These are phyloP conservation scores for Achroia grisella DNA, from an alignment of 1,140 invertebrate species.

Conservation along the genomic window DNA sequence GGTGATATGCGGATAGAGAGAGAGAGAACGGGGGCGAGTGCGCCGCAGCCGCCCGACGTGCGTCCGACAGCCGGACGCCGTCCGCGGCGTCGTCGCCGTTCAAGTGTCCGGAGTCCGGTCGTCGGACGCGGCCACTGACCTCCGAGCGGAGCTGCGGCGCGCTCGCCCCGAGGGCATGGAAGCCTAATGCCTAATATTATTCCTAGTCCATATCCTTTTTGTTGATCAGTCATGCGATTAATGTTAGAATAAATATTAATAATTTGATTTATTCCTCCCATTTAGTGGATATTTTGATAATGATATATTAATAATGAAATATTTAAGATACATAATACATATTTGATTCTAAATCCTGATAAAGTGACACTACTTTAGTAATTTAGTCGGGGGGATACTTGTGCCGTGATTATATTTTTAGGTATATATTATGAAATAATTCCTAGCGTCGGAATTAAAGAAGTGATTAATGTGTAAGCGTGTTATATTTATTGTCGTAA, in stretches of 20 bases:
- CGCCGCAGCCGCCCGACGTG: constrained; percentile 8
- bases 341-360: constrained; percentile 74
- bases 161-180: constrained; percentile 45
- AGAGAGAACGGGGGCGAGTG: constrained; percentile 29
- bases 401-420: constrained; percentile 74
- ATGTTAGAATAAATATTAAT: constrained; percentile 72
- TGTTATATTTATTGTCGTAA: constrained; percentile 74
- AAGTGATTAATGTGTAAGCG: constrained; percentile 73
- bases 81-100: too few species aligned
- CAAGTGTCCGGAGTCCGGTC: too few species aligned
- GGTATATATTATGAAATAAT: constrained; percentile 74
- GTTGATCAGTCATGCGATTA: constrained; percentile 73
- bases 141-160: constrained; percentile 5
- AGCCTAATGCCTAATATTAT: constrained; percentile 69
- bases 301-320: constrained; percentile 74
- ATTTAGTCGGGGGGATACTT: constrained; percentile 74
- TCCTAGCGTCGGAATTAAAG: constrained; percentile 73
- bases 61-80: neutral
- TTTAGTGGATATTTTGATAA: constrained; percentile 74
- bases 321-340: constrained; percentile 74
- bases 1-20: constrained; percentile 59
- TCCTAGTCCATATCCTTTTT: constrained; percentile 73
- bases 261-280: constrained; percentile 74
- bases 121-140: neutral
- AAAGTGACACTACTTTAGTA: constrained; percentile 73